A percentile compares a stretch with the other conserved stretches of the same genome.
phyloP scores from a whole-genome alignment of 1,140 invertebrate species.

The Leptinotarsa undecemlineata region DNA sequence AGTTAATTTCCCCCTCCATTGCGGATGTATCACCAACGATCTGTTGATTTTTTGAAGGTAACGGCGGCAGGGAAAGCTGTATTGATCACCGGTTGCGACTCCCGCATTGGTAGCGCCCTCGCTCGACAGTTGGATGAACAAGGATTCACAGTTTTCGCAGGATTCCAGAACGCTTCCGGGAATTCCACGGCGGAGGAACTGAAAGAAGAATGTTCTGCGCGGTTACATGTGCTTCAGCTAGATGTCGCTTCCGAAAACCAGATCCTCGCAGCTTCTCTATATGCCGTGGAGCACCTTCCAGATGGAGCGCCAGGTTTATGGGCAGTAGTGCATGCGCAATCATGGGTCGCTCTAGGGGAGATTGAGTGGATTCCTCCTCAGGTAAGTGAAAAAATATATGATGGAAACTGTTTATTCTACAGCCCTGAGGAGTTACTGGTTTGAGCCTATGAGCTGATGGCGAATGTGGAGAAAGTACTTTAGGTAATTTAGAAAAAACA shows the following conservation, averaged over 20 bases:
- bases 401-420: neutral
- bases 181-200: constrained; percentile 69
- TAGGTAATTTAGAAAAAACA: neutral
- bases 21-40: too few relatives aligned
- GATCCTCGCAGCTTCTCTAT: constrained; percentile 74
- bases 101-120: constrained; percentile 73
- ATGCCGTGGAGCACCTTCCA: constrained; percentile 75
- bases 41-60: constrained; percentile 60
- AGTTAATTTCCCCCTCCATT: too few relatives aligned
- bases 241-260: constrained; percentile 76
- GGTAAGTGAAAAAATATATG: constrained; percentile 31
- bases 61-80: constrained; percentile 77
- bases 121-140: constrained; percentile 77
- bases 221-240: constrained; percentile 73
- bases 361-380: constrained; percentile 83
- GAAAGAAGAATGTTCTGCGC: constrained; percentile 73
- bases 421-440: neutral
- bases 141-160: constrained; percentile 81
- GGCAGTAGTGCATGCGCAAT: constrained; percentile 88
- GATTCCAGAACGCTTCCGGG: constrained; percentile 67
- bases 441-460: neutral
- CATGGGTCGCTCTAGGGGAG: constrained; percentile 85
- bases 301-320: constrained; percentile 79
- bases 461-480: neutral
- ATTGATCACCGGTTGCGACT: constrained; percentile 83